phyloP scores from a whole-genome alignment of 2,113 vertebrate species.

The Pantherophis guttatus region DNA sequence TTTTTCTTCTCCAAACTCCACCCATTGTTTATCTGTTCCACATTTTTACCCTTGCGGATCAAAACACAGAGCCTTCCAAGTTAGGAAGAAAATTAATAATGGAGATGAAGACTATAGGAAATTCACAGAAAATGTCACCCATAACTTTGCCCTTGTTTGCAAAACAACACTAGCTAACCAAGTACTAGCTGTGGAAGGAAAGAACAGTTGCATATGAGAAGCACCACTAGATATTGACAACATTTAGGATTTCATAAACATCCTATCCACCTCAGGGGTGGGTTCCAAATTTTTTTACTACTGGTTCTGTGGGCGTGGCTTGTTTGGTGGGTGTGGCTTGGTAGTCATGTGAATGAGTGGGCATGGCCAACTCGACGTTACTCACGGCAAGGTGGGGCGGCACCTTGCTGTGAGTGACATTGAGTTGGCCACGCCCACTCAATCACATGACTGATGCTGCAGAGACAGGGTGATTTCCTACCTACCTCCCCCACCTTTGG shows the following conservation, averaged over 20 bases:
- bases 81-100: background rate
- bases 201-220: background rate
- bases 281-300: too few species aligned
- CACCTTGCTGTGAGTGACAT: too few species aligned
- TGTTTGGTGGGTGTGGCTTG: too few species aligned
- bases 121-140: background rate
- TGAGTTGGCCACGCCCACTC: too few species aligned
- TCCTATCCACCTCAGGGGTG: background rate
- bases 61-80: background rate
- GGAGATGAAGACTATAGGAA: background rate
- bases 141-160: background rate
- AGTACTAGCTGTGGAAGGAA: background rate
- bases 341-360: too few species aligned
- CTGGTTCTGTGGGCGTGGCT: too few species aligned
- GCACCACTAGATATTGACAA: background rate
- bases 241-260: background rate
- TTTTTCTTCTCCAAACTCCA: background rate
- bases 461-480: too few species aligned
- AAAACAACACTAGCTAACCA: background rate
- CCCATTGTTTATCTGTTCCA: background rate
- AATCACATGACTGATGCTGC: too few species aligned
- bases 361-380: too few species aligned
- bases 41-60: background rate
- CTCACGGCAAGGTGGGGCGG: too few species aligned
- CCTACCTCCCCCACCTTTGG: too few species aligned